Conservation (phyloP, 2,113 vertebrate species). For the Tachuris rubrigastra region DNA sequence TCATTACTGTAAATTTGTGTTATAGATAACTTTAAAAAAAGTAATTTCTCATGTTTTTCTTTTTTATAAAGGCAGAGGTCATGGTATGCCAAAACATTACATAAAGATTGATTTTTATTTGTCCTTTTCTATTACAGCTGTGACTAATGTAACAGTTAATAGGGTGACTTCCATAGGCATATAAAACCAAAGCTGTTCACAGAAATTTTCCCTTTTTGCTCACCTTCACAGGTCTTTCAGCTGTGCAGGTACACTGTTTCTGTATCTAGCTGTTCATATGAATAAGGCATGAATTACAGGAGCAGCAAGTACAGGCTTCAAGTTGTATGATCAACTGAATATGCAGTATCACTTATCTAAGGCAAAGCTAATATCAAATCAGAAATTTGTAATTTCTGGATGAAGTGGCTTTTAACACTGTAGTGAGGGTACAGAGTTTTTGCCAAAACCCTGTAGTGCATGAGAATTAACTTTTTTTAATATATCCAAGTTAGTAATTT, state of each 20-base stretch:
- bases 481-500: background rate
- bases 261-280: background rate
- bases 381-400: background rate
- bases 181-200: constrained; percentile 1
- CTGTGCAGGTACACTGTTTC: background rate
- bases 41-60: background rate
- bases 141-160: background rate
- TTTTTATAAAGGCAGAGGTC: background rate
- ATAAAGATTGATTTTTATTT: background rate
- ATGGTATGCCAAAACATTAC: background rate
- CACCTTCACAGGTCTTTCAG: background rate
- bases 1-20: background rate
- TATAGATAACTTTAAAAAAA: background rate
- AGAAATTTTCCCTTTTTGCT: background rate
- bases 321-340: background rate
- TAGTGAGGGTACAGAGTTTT: background rate
- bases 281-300: background rate
- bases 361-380: background rate
- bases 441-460: background rate
- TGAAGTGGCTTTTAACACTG: background rate
- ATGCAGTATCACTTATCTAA: background rate
- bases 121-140: background rate
- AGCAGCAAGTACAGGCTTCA: background rate
- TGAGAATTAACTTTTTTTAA: background rate
- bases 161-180: background rate